Evolutionary conservation across 1,140 invertebrate species (phyloP).

Genomic region (Panagrolaimus sp.): DNA sequence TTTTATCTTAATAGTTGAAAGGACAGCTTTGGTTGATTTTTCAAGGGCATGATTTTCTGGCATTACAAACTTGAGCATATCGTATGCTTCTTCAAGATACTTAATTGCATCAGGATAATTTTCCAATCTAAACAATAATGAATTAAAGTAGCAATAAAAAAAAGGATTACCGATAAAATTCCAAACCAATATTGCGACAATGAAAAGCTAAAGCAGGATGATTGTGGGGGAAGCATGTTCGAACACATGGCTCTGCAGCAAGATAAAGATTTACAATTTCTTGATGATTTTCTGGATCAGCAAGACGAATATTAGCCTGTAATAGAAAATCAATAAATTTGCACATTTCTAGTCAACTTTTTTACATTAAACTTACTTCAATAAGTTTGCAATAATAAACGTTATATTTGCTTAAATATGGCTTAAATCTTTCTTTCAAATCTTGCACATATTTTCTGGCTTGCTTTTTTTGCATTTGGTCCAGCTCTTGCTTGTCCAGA

Average conservation of each 20-base stretch:
- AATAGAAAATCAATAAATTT: background rate
- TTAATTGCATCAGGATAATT: background rate
- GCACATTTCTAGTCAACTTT: too few species aligned
- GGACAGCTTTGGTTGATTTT: background rate
- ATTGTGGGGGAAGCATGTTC: conserved; percentile 45
- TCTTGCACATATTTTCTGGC: conserved; percentile 18
- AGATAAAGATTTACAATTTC: conserved; percentile 1
- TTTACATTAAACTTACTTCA: background rate
- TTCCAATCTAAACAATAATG: background rate
- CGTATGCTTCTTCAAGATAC: background rate
- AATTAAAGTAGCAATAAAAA: background rate
- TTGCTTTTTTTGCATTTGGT: conserved; percentile 18
- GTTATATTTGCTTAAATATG: conserved; percentile 13
- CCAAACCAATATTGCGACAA: conserved; percentile 38
- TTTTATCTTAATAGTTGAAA: background rate
- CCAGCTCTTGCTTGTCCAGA: conserved; percentile 19
- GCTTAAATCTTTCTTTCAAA: conserved; percentile 15
- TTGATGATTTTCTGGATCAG: background rate
- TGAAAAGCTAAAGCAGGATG: conserved; percentile 52
- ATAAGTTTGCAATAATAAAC: conserved; percentile 15
- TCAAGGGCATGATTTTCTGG: background rate
- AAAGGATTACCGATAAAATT: background rate
- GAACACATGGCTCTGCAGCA: conserved; percentile 26
- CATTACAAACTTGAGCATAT: conserved; percentile 1
- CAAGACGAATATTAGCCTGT: background rate